Conservation (phyloP, 2,888 invertebrate genomes). For the Meganola albula region DNA sequence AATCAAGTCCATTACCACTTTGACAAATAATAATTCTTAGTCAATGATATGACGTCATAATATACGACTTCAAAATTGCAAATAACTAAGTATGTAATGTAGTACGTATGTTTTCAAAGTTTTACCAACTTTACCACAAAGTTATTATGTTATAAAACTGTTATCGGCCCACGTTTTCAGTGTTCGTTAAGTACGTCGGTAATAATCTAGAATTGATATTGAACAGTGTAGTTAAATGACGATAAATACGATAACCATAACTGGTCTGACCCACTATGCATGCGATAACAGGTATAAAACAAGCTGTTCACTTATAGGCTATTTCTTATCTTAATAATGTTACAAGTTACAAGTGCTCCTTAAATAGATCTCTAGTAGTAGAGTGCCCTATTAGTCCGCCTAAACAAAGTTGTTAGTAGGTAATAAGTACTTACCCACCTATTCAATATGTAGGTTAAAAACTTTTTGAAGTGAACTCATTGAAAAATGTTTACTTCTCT, state of each 20-base stretch:
- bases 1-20: no score
- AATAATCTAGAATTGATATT: conserved; percentile 46
- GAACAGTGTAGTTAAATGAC: conserved; percentile 40
- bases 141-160: conserved; percentile 32
- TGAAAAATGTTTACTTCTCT: conserved; percentile 21
- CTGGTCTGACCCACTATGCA: conserved; percentile 48
- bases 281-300: conserved; percentile 50
- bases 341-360: conserved; percentile 47
- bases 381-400: no score
- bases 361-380: conserved; percentile 34
- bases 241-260: conserved; percentile 52
- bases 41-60: no score
- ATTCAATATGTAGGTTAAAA: no score
- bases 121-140: conserved; percentile 25
- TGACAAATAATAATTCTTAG: no score
- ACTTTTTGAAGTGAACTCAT: no score
- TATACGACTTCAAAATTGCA: no score
- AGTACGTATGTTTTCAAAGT: no score
- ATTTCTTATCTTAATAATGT: conserved; percentile 50
- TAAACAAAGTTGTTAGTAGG: no score
- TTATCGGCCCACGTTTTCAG: conserved; percentile 32
- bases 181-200: conserved; percentile 31
- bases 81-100: no score
- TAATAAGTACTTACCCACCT: conserved; percentile 6
- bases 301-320: conserved; percentile 37